These are phyloP conservation scores for Esox lucius DNA, from an alignment of 2,797 vertebrate species.

Conservation along the genomic window DNA sequence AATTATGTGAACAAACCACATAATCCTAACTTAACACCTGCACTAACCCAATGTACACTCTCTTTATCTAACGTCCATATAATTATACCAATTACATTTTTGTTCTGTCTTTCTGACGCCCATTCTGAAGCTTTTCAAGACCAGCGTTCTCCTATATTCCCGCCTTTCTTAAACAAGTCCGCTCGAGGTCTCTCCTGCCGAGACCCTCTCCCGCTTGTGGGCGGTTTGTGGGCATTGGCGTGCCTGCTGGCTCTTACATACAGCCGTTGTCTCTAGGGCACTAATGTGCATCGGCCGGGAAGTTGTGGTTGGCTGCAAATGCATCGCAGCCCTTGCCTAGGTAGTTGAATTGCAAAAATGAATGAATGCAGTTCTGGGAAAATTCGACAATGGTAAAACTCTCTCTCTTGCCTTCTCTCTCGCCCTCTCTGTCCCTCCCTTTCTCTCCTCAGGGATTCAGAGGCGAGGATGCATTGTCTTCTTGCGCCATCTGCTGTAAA, in stretches of 20 bases:
- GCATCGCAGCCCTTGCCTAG: slow-evolving; percentile 29
- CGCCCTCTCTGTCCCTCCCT: not conserved
- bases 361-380: slow-evolving; percentile 20
- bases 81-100: slow-evolving; percentile 1
- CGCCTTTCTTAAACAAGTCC: slow-evolving; percentile 40
- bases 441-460: not conserved
- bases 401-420: not conserved
- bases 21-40: slow-evolving; percentile 28
- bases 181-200: slow-evolving; percentile 41
- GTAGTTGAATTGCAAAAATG: slow-evolving; percentile 40
- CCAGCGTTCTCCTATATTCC: slow-evolving; percentile 25
- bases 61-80: slow-evolving; percentile 8
- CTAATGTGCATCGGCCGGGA: slow-evolving; percentile 28
- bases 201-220: slow-evolving; percentile 42
- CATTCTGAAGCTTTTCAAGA: slow-evolving; percentile 27
- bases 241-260: slow-evolving; percentile 40
- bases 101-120: slow-evolving; percentile 17
- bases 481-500: not conserved
- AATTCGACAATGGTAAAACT: not conserved
- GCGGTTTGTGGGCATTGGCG: slow-evolving; percentile 45
- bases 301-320: slow-evolving; percentile 42
- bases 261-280: slow-evolving; percentile 22
- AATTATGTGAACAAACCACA: slow-evolving; percentile 17
- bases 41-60: slow-evolving; percentile 30
- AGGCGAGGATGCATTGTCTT: not conserved